A percentile compares a stretch with the other conserved stretches of the same genome.
These are phyloP conservation scores for Drosophila albomicans DNA, from an alignment of 1,140 invertebrate genomes.

Conservation along the genomic window DNA sequence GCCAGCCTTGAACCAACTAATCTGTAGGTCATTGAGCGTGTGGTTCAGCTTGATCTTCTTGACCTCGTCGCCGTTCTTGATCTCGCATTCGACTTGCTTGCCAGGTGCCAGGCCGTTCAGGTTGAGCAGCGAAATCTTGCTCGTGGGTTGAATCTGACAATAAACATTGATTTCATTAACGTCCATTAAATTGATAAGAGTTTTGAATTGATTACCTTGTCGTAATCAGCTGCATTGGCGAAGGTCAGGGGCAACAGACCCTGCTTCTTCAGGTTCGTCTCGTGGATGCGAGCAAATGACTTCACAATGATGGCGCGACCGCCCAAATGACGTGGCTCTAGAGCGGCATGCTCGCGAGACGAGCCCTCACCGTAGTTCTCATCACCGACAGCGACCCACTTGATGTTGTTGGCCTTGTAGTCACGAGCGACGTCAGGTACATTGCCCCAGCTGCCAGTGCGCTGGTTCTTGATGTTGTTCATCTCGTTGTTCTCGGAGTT, in stretches of 20 bases:
- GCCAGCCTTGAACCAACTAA: slow-evolving; percentile 99
- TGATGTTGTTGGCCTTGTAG: slow-evolving; percentile 95
- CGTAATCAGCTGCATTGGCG: slow-evolving; percentile 96
- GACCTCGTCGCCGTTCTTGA: slow-evolving; percentile 95
- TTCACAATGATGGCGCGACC: slow-evolving; percentile 99
- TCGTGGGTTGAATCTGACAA: slow-evolving; percentile 91
- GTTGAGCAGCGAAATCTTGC: slow-evolving; percentile 97
- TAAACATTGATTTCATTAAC: neutral
- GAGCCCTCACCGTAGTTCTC: slow-evolving; percentile 99
- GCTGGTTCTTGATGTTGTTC: slow-evolving; percentile 97
- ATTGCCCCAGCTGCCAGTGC: slow-evolving; percentile 93
- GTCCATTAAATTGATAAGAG: neutral
- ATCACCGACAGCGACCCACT: slow-evolving; percentile 98
- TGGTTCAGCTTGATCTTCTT: slow-evolving; percentile 97
- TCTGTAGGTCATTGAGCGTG: slow-evolving; percentile 98
- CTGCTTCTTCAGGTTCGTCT: slow-evolving; percentile 99
- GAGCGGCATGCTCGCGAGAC: slow-evolving; percentile 97
- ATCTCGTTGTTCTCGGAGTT: slow-evolving; percentile 98
- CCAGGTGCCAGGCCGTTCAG: slow-evolving; percentile 94
- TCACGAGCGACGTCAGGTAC: slow-evolving; percentile 97
- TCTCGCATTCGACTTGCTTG: slow-evolving; percentile 95
- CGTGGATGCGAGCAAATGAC: slow-evolving; percentile 99
- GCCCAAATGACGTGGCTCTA: slow-evolving; percentile 96
- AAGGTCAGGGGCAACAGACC: slow-evolving; percentile 98
- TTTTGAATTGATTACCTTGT: slow-evolving; percentile 88